Evolutionary conservation across 2,888 invertebrate species (phyloP).

Genomic region (Trachelus stipa): DNA sequence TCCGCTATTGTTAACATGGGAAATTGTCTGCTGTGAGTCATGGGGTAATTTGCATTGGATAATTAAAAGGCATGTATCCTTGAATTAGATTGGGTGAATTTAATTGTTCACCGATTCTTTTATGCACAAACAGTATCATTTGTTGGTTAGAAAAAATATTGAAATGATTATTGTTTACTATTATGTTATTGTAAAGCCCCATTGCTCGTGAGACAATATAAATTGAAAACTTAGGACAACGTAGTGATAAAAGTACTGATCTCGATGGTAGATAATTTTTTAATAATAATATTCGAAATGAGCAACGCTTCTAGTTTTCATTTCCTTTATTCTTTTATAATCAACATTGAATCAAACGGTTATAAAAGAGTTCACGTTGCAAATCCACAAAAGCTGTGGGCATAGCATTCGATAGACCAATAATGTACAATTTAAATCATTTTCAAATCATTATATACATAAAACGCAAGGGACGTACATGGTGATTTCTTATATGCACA

Average conservation of each 20-base stretch:
- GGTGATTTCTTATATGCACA: not conserved
- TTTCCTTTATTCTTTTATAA: not conserved
- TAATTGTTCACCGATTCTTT: not conserved
- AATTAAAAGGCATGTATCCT: not conserved
- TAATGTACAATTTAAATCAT: not conserved
- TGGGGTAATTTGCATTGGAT: not conserved
- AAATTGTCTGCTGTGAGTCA: not conserved
- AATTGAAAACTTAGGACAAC: not conserved
- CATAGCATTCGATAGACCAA: not conserved
- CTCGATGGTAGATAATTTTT: not conserved
- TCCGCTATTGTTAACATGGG: not conserved
- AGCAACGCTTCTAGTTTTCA: not conserved
- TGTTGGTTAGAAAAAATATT: constrained; percentile 8
- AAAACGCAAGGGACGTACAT: not conserved
- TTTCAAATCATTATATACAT: not conserved
- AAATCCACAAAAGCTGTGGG: not conserved
- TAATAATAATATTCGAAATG: not conserved
- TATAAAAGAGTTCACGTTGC: not conserved
- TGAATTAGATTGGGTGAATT: not conserved
- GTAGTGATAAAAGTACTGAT: not conserved
- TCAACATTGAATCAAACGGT: not conserved
- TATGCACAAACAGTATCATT: not conserved
- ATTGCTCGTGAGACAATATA: not conserved
- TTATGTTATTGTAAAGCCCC: not conserved
- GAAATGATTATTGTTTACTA: constrained; percentile 1